Percentiles rank a stretch among this genome's conserved stretches.
phyloP scores from a whole-genome alignment of 2,113 vertebrate species.

The Daphoenositta chrysoptera region DNA sequence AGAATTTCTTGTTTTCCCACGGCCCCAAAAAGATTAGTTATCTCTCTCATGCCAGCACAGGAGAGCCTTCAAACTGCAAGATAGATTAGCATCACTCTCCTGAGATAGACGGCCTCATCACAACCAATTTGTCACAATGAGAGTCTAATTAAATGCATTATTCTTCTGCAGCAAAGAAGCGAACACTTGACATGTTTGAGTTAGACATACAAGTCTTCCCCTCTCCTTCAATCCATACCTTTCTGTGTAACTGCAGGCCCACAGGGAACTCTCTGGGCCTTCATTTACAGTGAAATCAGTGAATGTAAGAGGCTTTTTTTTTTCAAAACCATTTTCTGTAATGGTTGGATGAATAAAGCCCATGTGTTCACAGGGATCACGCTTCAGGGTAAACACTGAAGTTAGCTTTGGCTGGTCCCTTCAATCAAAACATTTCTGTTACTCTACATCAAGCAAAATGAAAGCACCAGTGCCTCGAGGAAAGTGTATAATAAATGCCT shows the following conservation, averaged over 20 bases:
- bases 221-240: conserved; percentile 1
- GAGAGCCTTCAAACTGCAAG: conserved; percentile 58
- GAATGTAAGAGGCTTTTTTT: background rate
- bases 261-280: conserved; percentile 25
- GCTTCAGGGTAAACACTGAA: conserved; percentile 53
- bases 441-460: conserved; percentile 7
- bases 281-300: conserved; percentile 36
- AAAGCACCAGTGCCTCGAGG: conserved; percentile 4
- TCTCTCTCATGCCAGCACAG: conserved; percentile 20
- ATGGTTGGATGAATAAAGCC: conserved; percentile 54
- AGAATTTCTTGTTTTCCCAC: background rate
- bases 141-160: conserved; percentile 72
- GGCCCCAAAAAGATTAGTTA: background rate
- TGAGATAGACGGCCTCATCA: conserved; percentile 61
- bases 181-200: conserved; percentile 49
- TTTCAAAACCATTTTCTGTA: background rate
- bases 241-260: conserved; percentile 17
- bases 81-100: conserved; percentile 64
- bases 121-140: conserved; percentile 72
- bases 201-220: background rate
- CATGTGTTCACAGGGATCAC: background rate
- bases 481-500: background rate
- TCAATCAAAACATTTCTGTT: conserved; percentile 39
- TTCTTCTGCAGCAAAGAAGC: conserved; percentile 52
- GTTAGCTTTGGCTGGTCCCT: conserved; percentile 40